phyloP scores from a whole-genome alignment of 1,140 invertebrate species.

The Anastrepha ludens region DNA sequence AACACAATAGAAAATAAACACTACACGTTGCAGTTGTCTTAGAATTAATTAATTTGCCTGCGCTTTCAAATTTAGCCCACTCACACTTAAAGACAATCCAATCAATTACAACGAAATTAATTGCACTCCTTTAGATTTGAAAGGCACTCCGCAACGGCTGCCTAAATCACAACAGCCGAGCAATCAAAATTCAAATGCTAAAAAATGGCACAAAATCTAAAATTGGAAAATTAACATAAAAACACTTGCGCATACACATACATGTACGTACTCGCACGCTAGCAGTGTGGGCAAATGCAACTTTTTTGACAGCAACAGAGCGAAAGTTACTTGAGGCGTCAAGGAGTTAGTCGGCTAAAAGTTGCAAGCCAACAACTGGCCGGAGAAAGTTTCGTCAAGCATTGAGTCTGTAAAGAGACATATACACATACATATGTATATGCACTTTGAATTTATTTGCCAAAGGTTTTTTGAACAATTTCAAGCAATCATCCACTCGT shows the following conservation, averaged over 20 bases:
- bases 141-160: not conserved
- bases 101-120: not conserved
- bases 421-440: not conserved
- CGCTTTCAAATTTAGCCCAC: not conserved
- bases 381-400: slow-evolving; percentile 38
- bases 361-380: slow-evolving; percentile 20
- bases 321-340: slow-evolving; percentile 27
- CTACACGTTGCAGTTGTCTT: not conserved
- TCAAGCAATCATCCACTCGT: slow-evolving; percentile 50
- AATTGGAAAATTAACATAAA: slow-evolving; percentile 32
- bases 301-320: slow-evolving; percentile 12
- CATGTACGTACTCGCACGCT: not conserved
- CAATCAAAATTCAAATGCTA: slow-evolving; percentile 31
- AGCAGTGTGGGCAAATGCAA: not conserved
- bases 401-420: not conserved
- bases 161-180: not conserved
- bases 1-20: not conserved
- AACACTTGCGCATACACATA: not conserved
- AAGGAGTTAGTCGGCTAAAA: slow-evolving; percentile 31
- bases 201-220: not conserved
- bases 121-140: not conserved
- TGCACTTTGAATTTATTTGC: slow-evolving; percentile 48
- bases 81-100: not conserved
- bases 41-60: not conserved
- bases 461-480: slow-evolving; percentile 47